phyloP scores from a whole-genome alignment of 2,888 invertebrate genomes.

The Heliconius ismenius region DNA sequence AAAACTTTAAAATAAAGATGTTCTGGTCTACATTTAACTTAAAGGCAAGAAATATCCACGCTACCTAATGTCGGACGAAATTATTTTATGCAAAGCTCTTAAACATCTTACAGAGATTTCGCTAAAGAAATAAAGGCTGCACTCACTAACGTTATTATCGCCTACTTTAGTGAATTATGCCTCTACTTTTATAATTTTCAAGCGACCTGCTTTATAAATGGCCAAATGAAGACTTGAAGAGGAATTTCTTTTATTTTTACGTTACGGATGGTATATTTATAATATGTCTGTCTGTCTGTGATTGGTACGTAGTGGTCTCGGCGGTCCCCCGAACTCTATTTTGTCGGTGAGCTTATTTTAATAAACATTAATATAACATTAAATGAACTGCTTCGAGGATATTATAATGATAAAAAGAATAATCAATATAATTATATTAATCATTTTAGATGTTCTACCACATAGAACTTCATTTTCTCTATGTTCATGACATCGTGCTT shows the following conservation, averaged over 20 bases:
- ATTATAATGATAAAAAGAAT: too few species aligned
- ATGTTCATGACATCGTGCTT: too few species aligned
- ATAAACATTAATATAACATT: too few species aligned
- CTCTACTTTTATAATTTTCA: slow-evolving; percentile 13
- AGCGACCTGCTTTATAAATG: not conserved
- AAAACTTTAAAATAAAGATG: slow-evolving; percentile 7
- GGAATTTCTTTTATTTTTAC: not conserved
- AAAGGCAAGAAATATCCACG: slow-evolving; percentile 12
- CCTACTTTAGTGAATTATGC: slow-evolving; percentile 10
- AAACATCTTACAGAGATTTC: slow-evolving; percentile 21
- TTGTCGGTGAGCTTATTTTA: too few species aligned
- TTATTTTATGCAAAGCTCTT: slow-evolving; percentile 25
- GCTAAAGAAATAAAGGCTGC: slow-evolving; percentile 20
- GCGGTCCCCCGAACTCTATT: too few species aligned
- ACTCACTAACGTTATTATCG: slow-evolving; percentile 23
- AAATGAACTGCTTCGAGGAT: too few species aligned
- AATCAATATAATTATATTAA: too few species aligned
- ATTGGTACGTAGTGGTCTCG: not conserved
- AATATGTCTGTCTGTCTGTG: not conserved
- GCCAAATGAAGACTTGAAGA: not conserved
- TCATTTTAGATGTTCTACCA: too few species aligned
- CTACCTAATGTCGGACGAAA: slow-evolving; percentile 17
- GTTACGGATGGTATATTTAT: not conserved
- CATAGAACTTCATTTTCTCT: too few species aligned
- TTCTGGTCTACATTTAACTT: slow-evolving; percentile 11